Conservation (phyloP, 2,888 invertebrate species). For the Chouioia cunea region DNA sequence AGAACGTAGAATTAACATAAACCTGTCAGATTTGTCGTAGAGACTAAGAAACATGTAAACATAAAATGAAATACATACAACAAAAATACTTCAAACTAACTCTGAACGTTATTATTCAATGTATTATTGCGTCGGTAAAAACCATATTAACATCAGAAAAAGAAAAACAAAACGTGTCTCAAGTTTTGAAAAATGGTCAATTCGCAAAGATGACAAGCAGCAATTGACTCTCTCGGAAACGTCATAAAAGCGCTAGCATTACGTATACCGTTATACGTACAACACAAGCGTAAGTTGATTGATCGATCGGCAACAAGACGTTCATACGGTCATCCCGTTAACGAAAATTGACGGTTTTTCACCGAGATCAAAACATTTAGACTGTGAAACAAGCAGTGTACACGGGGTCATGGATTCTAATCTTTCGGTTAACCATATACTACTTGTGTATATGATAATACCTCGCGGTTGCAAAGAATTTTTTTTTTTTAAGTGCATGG, state of each 20-base stretch:
- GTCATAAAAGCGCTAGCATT: slow-evolving; percentile 12
- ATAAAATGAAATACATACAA: too few species aligned
- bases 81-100: not conserved
- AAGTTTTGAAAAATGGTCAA: too few species aligned
- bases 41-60: too few species aligned
- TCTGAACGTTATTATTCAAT: too few species aligned
- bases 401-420: not conserved
- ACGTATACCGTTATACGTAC: slow-evolving; percentile 29
- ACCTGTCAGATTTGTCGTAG: slow-evolving; percentile 8
- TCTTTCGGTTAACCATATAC: too few species aligned
- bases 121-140: too few species aligned
- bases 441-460: too few species aligned
- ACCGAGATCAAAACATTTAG: slow-evolving; percentile 18
- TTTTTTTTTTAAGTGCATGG: not conserved
- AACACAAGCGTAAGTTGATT: slow-evolving; percentile 32
- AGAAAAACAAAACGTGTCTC: too few species aligned
- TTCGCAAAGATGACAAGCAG: not conserved
- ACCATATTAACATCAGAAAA: too few species aligned
- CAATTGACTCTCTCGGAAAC: slow-evolving; percentile 29
- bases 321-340: slow-evolving; percentile 54
- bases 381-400: slow-evolving; percentile 12
- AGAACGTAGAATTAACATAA: slow-evolving; percentile 14
- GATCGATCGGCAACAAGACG: slow-evolving; percentile 21
- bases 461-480: not conserved
- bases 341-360: slow-evolving; percentile 55